Evolutionary conservation across 1,140 invertebrate genomes (phyloP).

Genomic region (Leucophenga varia): DNA sequence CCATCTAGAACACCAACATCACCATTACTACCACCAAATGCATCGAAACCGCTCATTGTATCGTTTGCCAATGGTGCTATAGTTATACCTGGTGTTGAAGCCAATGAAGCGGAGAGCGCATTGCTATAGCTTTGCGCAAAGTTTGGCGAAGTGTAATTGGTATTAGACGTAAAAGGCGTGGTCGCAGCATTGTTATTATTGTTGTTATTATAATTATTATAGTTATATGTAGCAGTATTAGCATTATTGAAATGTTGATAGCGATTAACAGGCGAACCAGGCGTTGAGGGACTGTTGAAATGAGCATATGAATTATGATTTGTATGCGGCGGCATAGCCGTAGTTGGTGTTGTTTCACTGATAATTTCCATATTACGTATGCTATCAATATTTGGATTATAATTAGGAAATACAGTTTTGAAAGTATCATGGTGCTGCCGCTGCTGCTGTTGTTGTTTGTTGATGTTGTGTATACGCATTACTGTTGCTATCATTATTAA

Average conservation of each 20-base stretch:
- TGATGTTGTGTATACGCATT: neutral
- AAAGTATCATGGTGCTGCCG: too few species aligned
- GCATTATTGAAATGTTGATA: slow-evolving; percentile 10
- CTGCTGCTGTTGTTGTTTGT: too few species aligned
- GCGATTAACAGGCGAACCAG: slow-evolving; percentile 16
- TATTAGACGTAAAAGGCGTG: slow-evolving; percentile 2
- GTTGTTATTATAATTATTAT: slow-evolving; percentile 3
- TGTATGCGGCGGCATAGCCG: too few species aligned
- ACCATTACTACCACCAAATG: neutral
- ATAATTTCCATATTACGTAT: slow-evolving; percentile 45
- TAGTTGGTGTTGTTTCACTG: slow-evolving; percentile 15
- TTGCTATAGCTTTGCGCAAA: slow-evolving; percentile 40
- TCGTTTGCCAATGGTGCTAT: slow-evolving; percentile 4
- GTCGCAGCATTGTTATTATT: slow-evolving; percentile 6
- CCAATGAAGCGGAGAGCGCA: slow-evolving; percentile 41
- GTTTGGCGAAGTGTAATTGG: slow-evolving; percentile 24
- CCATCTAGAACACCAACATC: neutral
- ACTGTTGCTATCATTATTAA: slow-evolving; percentile 1
- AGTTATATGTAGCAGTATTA: slow-evolving; percentile 6
- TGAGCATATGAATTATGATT: too few species aligned
- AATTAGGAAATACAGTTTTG: too few species aligned
- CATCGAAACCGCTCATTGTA: neutral
- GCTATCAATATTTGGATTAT: slow-evolving; percentile 4
- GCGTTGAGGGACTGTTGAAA: slow-evolving; percentile 22
- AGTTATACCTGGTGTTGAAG: slow-evolving; percentile 44